Conservation (phyloP, 2,113 vertebrate genomes). For the Panurus biarmicus region DNA sequence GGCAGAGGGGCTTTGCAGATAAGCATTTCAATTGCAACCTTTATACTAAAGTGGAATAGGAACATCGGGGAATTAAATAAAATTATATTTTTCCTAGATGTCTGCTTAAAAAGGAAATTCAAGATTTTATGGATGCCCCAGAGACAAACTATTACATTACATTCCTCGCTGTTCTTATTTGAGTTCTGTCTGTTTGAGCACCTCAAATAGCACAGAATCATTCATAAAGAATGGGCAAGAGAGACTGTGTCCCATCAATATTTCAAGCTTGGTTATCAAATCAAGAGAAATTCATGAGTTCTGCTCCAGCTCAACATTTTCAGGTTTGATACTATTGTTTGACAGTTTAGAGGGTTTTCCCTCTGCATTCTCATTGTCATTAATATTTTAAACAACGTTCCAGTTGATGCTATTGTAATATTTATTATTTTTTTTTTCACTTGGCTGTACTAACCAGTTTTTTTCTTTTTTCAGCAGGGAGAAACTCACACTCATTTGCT, state of each 20-base stretch:
- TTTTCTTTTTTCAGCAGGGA: slow-evolving; percentile 20
- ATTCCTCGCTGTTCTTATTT: neutral
- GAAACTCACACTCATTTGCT: slow-evolving; percentile 53
- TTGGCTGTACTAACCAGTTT: slow-evolving; percentile 11
- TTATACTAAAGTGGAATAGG: slow-evolving; percentile 5
- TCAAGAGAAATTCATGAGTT: slow-evolving; percentile 50
- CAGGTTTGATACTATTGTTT: slow-evolving; percentile 37
- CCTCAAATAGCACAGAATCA: slow-evolving; percentile 45
- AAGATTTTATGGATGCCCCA: slow-evolving; percentile 38
- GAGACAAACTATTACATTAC: slow-evolving; percentile 55
- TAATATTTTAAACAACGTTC: slow-evolving; percentile 48
- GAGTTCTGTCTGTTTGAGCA: slow-evolving; percentile 47
- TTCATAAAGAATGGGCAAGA: slow-evolving; percentile 43
- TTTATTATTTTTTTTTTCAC: slow-evolving; percentile 13
- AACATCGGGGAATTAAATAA: slow-evolving; percentile 1
- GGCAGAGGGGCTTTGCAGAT: neutral
- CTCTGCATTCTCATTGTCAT: slow-evolving; percentile 22
- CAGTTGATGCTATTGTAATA: slow-evolving; percentile 22
- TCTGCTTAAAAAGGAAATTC: slow-evolving; percentile 53
- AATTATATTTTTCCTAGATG: slow-evolving; percentile 41
- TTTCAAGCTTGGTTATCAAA: slow-evolving; percentile 60
- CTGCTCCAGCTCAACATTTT: slow-evolving; percentile 15
- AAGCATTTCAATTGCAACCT: slow-evolving; percentile 22
- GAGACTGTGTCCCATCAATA: slow-evolving; percentile 56
- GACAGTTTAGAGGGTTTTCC: slow-evolving; percentile 35